phyloP scores from a whole-genome alignment of 2,888 invertebrate genomes.

The Cheilosia soror region DNA sequence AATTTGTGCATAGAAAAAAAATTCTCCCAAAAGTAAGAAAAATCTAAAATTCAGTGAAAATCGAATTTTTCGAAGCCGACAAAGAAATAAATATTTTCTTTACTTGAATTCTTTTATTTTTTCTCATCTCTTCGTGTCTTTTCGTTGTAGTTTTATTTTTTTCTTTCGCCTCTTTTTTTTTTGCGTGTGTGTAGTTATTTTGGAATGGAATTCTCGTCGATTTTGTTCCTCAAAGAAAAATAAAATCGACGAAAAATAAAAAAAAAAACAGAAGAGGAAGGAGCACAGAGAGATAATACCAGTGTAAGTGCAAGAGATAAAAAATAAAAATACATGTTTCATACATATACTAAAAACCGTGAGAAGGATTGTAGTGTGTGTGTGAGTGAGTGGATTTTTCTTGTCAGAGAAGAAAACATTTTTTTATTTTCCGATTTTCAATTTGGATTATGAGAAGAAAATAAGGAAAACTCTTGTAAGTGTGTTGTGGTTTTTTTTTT shows the following conservation, averaged over 20 bases:
- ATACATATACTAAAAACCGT: conserved; percentile 46
- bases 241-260: conserved; percentile 37
- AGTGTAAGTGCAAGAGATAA: conserved; percentile 60
- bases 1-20: conserved; percentile 49
- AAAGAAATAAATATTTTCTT: conserved; percentile 18
- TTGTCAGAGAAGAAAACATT: conserved; percentile 16
- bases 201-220: conserved; percentile 74
- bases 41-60: conserved; percentile 39
- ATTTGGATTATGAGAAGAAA: conserved; percentile 21
- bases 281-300: conserved; percentile 50
- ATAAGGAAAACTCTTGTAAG: conserved; percentile 19
- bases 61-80: neutral
- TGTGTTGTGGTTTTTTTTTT: neutral
- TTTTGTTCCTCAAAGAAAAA: conserved; percentile 69
- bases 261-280: conserved; percentile 41
- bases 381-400: conserved; percentile 35
- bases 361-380: conserved; percentile 4
- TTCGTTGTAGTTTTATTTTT: conserved; percentile 48
- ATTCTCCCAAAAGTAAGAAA: conserved; percentile 13
- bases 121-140: conserved; percentile 49
- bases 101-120: conserved; percentile 52
- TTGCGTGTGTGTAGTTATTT: conserved; percentile 71
- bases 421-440: conserved; percentile 39
- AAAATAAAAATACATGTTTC: conserved; percentile 11
- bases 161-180: conserved; percentile 14